Conservation (phyloP, 2,113 vertebrate genomes). For the Rhinopithecus roxellana region DNA sequence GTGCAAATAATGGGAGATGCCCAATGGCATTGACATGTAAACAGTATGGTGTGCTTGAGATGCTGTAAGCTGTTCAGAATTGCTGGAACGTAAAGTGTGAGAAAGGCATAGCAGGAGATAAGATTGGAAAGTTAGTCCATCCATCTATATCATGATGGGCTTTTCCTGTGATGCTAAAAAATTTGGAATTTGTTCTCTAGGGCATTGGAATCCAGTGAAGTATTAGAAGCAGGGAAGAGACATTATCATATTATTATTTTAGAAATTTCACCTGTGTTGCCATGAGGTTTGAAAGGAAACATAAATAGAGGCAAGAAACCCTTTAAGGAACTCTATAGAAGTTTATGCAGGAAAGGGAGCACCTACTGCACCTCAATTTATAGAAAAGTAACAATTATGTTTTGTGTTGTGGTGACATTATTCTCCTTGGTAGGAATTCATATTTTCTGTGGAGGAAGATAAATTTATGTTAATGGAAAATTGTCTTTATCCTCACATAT, state of each 20-base stretch:
- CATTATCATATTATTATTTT: background rate
- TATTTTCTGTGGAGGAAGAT: background rate
- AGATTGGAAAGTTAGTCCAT: background rate
- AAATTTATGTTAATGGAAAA: background rate
- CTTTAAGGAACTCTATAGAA: background rate
- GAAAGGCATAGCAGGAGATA: background rate
- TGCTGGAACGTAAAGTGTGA: background rate
- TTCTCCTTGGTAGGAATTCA: background rate
- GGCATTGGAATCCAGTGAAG: background rate
- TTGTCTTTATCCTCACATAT: background rate
- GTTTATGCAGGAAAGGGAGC: background rate
- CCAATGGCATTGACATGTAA: background rate
- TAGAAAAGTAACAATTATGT: background rate
- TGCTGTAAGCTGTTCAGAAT: background rate
- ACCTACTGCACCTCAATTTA: background rate
- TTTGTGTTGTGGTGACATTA: background rate
- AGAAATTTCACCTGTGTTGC: background rate
- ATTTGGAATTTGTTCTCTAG: background rate
- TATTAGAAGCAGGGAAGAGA: background rate
- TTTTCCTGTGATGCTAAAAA: background rate
- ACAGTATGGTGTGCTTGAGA: background rate
- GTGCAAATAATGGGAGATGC: background rate
- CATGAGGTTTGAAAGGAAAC: background rate
- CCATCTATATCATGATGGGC: background rate
- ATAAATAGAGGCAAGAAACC: background rate